Evolutionary conservation across 2,888 invertebrate genomes (phyloP), one percentile per base, ranked within the genome.

Genomic region (Dermolepida albohirtum): DNA sequence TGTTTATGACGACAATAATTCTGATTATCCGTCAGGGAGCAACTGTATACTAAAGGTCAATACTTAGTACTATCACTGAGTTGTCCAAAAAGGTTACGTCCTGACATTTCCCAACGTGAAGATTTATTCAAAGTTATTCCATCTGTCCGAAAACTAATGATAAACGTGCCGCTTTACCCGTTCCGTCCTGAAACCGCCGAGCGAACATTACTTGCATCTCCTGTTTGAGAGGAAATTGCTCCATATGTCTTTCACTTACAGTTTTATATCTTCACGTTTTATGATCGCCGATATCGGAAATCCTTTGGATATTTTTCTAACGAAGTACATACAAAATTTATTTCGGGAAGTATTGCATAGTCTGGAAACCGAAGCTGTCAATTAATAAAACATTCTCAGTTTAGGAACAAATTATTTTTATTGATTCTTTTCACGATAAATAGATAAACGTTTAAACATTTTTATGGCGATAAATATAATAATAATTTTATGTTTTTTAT

Each of bases 51-150:
- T 27, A 57, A 27, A 44, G 44, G 44, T 57, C 57, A 27, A 43
- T 44, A 43, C 44, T 43, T 44, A 57, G 55, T 7, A 55, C 14
- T 43, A 29, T 11, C 57, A 44, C 27, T n/a, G 22, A 5, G 57
- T 57, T 41, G 54, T 14, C 39, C 2, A 22, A 55, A 34, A 12
- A 49, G 47, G 29, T 47, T 27, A 63, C 49, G 76, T 74, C 72
- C 68, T 71, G 70, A 75, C 75, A 75, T 75, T 76, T 78, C 77
- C 76, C 78, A 73, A 71, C 77, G 71, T 43, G 67, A 73, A 78
- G 78, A 79, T 79, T 79, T 79, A 79, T 79, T 75, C 75, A 73
- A 72, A 76, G 77, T 78, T 78, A 78, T 78, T 78, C 77, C 77
- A 75, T 75, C 70, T 75, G 76, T 76, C 75, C 75, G 76, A 73